A percentile compares a stretch with the other conserved stretches of the same genome.
phyloP scores from a whole-genome alignment of 2,888 invertebrate species.

The Hoplodrina ambigua region DNA sequence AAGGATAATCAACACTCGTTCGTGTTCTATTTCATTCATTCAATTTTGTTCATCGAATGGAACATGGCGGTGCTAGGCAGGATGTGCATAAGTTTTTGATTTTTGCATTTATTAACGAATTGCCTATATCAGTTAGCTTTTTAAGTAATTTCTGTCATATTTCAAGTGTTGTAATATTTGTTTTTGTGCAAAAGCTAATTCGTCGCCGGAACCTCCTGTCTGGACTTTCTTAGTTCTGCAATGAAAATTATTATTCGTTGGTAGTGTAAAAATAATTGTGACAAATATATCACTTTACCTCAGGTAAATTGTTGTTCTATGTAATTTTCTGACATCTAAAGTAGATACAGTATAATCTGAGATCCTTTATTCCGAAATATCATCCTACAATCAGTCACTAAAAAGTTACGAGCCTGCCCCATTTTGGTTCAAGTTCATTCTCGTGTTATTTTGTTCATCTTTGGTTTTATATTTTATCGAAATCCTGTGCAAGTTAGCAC shows the following conservation, averaged over 20 bases:
- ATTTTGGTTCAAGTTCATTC: conserved; percentile 84
- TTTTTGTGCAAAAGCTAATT: conserved; percentile 68
- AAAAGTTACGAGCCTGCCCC: conserved; percentile 77
- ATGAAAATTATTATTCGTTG: conserved; percentile 89
- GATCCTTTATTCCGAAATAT: conserved; percentile 43
- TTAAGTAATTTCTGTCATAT: conserved; percentile 67
- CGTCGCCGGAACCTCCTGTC: conserved; percentile 64
- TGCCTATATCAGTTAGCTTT: conserved; percentile 73
- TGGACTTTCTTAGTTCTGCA: conserved; percentile 80
- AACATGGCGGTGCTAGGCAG: conserved; percentile 90
- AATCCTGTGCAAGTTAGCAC: conserved; percentile 15
- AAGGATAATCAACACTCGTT: conserved; percentile 54
- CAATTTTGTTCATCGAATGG: conserved; percentile 77
- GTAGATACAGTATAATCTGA: conserved; percentile 43
- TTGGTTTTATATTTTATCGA: conserved; percentile 40
- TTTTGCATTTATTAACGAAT: conserved; percentile 82
- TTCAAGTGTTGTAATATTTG: conserved; percentile 67
- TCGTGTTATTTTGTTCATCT: conserved; percentile 77
- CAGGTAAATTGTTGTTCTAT: conserved; percentile 85
- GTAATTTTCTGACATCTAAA: conserved; percentile 55
- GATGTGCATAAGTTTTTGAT: conserved; percentile 87
- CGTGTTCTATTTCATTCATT: conserved; percentile 61
- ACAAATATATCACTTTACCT: conserved; percentile 84
- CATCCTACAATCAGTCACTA: conserved; percentile 63
- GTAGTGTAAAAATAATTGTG: conserved; percentile 90